Percentiles rank a stretch among this genome's conserved stretches.
phyloP scores from a whole-genome alignment of 2,113 vertebrate species.

The Phalacrocorax carbo region DNA sequence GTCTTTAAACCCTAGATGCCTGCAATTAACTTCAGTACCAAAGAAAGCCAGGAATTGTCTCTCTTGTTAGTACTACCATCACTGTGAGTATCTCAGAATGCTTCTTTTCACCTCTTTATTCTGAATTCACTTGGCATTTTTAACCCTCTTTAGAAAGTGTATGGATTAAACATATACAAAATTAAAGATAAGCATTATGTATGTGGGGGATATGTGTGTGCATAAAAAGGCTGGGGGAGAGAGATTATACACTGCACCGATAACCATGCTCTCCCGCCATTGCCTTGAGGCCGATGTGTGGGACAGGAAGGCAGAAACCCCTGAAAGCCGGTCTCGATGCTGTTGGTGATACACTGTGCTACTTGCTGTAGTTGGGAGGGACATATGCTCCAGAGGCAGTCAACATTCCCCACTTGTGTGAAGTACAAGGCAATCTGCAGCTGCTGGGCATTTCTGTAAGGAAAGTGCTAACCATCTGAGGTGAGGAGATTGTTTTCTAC shows the following conservation, averaged over 20 bases:
- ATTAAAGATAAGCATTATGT: not conserved
- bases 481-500: not conserved
- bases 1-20: slow-evolving; percentile 33
- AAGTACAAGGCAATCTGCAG: not conserved
- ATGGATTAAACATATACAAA: not conserved
- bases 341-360: not conserved
- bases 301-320: not conserved
- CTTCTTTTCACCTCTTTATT: slow-evolving; percentile 8
- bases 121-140: not conserved
- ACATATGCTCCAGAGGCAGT: not conserved
- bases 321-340: not conserved
- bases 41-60: not conserved
- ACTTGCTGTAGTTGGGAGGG: not conserved
- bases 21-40: slow-evolving; percentile 47
- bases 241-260: not conserved
- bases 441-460: not conserved
- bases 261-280: not conserved
- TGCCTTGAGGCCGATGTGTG: not conserved
- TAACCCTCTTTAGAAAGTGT: not conserved
- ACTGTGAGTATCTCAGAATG: not conserved
- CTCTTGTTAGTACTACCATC: not conserved
- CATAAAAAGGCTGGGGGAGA: not conserved
- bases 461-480: not conserved
- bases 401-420: not conserved
- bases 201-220: not conserved